Conservation (phyloP, 2,888 invertebrate genomes). For the Caenorhabditis parvicauda region DNA sequence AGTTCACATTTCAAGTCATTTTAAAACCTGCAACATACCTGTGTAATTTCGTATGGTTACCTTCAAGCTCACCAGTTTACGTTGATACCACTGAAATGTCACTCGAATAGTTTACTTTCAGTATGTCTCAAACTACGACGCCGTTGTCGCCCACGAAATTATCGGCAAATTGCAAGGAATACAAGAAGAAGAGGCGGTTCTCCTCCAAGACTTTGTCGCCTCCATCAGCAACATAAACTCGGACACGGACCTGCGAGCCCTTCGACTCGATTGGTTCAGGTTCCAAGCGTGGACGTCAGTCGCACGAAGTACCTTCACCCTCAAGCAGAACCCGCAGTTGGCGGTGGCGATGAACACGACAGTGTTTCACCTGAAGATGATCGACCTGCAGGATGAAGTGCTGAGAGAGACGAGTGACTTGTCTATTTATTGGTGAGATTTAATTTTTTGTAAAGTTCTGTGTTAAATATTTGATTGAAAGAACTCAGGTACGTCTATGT, state of each 20-base stretch:
- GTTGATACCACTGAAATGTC: neutral
- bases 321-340: conserved; percentile 79
- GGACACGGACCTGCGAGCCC: conserved; percentile 79
- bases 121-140: conserved; percentile 92
- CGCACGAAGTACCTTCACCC: conserved; percentile 74
- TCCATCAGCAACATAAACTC: conserved; percentile 44
- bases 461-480: neutral
- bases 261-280: conserved; percentile 94
- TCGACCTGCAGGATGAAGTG: conserved; percentile 94
- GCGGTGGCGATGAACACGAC: conserved; percentile 87
- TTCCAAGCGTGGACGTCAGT: conserved; percentile 88
- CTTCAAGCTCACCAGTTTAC: neutral
- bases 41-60: no score
- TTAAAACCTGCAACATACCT: no score
- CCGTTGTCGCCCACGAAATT: conserved; percentile 81
- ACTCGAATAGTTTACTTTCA: conserved; percentile 67
- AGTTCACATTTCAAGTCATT: no score
- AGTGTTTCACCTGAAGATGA: conserved; percentile 94
- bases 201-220: conserved; percentile 45
- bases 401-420: conserved; percentile 93
- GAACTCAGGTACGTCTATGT: no score
- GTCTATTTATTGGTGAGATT: conserved; percentile 84
- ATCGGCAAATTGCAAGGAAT: conserved; percentile 25
- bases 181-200: conserved; percentile 47
- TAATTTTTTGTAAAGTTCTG: neutral